Conservation (phyloP, 2,888 invertebrate species). For the Stenodera caucasica region DNA sequence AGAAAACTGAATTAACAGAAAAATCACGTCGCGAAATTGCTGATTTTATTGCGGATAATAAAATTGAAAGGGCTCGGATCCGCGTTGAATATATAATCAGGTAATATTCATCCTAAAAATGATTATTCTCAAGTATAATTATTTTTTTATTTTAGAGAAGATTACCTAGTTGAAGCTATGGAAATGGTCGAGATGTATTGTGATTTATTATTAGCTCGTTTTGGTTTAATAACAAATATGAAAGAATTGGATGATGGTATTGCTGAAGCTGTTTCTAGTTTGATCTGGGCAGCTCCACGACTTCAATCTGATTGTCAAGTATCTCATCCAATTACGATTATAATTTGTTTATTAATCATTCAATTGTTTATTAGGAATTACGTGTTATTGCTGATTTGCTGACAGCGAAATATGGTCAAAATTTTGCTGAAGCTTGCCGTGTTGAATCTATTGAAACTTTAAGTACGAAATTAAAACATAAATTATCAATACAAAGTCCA, state of each 20-base stretch:
- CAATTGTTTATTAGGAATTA: constrained; percentile 60
- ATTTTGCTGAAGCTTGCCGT: constrained; percentile 87
- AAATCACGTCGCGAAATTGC: constrained; percentile 98
- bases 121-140: neutral
- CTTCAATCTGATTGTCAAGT: constrained; percentile 83
- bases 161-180: constrained; percentile 99
- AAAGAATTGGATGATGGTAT: constrained; percentile 95
- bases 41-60: constrained; percentile 86
- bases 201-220: constrained; percentile 92
- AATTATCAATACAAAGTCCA: constrained; percentile 92
- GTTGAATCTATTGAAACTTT: constrained; percentile 78
- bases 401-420: constrained; percentile 89
- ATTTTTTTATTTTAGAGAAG: constrained; percentile 69
- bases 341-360: neutral
- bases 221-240: constrained; percentile 96
- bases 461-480: constrained; percentile 90
- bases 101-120: constrained; percentile 50
- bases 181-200: constrained; percentile 99
- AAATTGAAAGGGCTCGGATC: constrained; percentile 89
- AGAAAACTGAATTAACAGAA: constrained; percentile 94
- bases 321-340: constrained; percentile 13
- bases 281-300: constrained; percentile 97
- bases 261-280: constrained; percentile 90
- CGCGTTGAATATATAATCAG: constrained; percentile 97
- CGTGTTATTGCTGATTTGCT: constrained; percentile 87